Percentiles rank a stretch among this genome's conserved stretches.
phyloP scores from a whole-genome alignment of 1,140 invertebrate species.

The Schlechtendalia chinensis region DNA sequence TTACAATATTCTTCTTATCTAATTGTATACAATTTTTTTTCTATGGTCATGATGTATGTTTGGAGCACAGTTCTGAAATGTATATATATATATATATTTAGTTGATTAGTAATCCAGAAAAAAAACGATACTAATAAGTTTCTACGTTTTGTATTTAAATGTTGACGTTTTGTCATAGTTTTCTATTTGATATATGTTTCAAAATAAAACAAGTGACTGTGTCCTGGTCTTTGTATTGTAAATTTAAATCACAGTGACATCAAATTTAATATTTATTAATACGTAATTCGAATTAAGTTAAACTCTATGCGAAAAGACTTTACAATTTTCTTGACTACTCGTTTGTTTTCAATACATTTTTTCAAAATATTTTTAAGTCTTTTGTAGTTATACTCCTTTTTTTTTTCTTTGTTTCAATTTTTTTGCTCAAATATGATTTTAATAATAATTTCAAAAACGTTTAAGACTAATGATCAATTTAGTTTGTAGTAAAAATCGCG shows the following conservation, averaged over 20 bases:
- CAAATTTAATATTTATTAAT: not conserved
- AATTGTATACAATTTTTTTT: no score
- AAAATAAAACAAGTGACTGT: no score
- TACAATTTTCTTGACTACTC: no score
- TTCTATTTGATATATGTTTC: no score
- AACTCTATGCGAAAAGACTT: not conserved
- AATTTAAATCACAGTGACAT: not conserved
- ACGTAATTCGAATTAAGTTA: not conserved
- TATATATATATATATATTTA: no score
- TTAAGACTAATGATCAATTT: not conserved
- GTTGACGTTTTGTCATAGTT: no score
- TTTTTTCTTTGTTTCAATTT: no score
- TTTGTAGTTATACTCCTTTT: conserved; percentile 1
- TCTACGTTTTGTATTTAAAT: not conserved
- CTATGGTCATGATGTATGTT: no score
- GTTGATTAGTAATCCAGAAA: not conserved
- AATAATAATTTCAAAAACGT: not conserved
- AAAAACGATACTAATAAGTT: not conserved
- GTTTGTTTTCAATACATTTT: not conserved
- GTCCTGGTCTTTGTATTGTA: not conserved
- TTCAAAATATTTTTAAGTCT: not conserved
- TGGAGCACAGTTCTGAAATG: not conserved
- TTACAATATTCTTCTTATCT: no score
- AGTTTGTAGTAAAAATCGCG: not conserved
- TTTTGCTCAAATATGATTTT: conserved; percentile 31